Base-by-base conservation (phyloP, 2,113 vertebrate genomes). In the Hemiscyllium ocellatum region DNA sequence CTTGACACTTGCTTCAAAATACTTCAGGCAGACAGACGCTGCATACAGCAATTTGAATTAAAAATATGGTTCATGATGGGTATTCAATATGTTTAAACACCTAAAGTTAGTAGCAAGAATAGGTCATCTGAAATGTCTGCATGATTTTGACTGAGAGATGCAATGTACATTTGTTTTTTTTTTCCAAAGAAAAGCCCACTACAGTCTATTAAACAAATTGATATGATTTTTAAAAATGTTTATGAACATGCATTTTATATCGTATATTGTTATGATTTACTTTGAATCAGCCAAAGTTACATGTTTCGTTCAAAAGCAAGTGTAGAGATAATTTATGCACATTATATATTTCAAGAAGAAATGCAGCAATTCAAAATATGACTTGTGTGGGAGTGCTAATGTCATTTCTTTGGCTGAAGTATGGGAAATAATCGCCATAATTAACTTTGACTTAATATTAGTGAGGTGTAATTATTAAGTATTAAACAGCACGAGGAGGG, bases 401-500 rank as follows among this genome's bases (percentile, higher is more conserved):
- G 89, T 17, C 37, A 17, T 93, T 93, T 93, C 33, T 93, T 66
- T 93, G 61, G 89, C 22, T 93, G 89, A n/a, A 33, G 13, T 66
- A 93, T 93, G 66, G 89, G 89, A 66, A 93, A 66, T 93, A 93
- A 93, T 93, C 66, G 89, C 56, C 61, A 66, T 93, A 93, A 93
- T 93, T 93, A 93, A 93, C 89, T 93, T 93, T 66, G 89, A 93
- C 61, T 93, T 65, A 93, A 93, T 66, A 93, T 66, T 33, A n/a
- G 1, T 66, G 89, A 37, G 33, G 89, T 17, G 33, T 93, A 93
- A 93, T 93, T 66, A 93, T 93, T 93, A 83, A 42, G 80, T 83
- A 66, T 93, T 37, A 93, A 93, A n/a, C 61, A 66, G 37, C 37
- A 22, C 19, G 20, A 65, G 33, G 65, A 66, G n/a, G 56, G 65